phyloP scores from a whole-genome alignment of 1,140 invertebrate species.

The Streblospio benedicti region DNA sequence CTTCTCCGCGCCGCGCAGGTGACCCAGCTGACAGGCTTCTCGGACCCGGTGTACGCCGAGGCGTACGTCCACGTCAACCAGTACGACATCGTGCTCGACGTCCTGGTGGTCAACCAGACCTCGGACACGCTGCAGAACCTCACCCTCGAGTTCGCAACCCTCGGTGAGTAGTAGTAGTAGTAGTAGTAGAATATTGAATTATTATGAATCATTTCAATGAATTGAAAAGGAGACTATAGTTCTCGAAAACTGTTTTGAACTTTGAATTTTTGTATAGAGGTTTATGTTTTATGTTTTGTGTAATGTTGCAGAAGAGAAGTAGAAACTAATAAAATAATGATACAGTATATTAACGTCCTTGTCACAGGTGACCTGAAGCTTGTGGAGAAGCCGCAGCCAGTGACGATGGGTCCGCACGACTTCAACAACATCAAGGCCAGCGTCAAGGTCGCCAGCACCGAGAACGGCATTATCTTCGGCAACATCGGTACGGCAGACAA shows the following conservation, averaged over 20 bases:
- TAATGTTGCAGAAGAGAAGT: too few relatives aligned
- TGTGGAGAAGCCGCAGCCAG: constrained; percentile 90
- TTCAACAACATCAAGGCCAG: constrained; percentile 97
- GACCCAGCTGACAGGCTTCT: constrained; percentile 98
- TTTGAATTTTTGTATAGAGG: too few relatives aligned
- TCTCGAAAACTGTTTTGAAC: too few relatives aligned
- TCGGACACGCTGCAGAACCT: constrained; percentile 93
- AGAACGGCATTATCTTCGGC: constrained; percentile 99
- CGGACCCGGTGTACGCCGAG: constrained; percentile 97
- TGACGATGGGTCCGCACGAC: constrained; percentile 90
- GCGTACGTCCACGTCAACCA: constrained; percentile 99
- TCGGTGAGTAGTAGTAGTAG: constrained; percentile 52
- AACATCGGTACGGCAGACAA: constrained; percentile 92
- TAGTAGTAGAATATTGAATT: background rate
- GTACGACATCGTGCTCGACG: constrained; percentile 58
- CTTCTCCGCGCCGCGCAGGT: too few relatives aligned
- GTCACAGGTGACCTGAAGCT: constrained; percentile 89
- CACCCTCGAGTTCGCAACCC: constrained; percentile 90
- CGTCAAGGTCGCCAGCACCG: constrained; percentile 78
- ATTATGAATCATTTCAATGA: background rate
- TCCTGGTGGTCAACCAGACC: constrained; percentile 90
- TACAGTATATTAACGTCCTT: too few relatives aligned
- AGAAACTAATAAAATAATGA: too few relatives aligned
- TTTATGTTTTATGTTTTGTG: too few relatives aligned
- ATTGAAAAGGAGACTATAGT: too few relatives aligned